Conservation (phyloP, 2,797 vertebrate species). For the Dipus sagitta region DNA sequence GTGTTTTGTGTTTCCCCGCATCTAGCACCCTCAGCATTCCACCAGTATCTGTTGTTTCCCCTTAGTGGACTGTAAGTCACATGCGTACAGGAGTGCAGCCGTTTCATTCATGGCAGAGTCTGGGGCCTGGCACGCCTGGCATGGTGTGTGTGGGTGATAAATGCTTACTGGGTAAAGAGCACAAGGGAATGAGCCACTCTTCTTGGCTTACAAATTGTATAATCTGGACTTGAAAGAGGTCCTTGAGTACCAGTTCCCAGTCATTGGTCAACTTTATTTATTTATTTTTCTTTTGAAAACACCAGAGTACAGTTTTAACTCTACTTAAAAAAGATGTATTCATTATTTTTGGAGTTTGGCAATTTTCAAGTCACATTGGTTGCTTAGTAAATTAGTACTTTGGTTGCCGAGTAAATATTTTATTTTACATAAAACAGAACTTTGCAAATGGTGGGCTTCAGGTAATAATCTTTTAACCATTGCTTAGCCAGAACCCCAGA, state of each 20-base stretch:
- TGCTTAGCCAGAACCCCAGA: neutral
- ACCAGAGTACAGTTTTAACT: neutral
- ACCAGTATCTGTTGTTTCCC: neutral
- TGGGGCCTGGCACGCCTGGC: neutral
- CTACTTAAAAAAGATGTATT: neutral
- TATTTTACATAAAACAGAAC: neutral
- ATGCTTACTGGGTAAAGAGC: neutral
- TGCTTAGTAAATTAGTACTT: constrained; percentile 41
- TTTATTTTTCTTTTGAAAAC: neutral
- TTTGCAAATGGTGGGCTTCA: neutral
- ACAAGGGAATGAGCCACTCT: neutral
- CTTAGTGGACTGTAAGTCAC: neutral
- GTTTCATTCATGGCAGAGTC: neutral
- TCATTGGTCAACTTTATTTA: neutral
- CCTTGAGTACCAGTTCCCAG: neutral
- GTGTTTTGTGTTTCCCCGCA: neutral
- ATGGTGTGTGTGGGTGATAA: neutral
- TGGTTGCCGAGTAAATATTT: neutral
- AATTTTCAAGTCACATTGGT: constrained; percentile 53
- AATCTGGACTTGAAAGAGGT: neutral
- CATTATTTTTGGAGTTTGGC: constrained; percentile 15
- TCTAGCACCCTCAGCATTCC: neutral
- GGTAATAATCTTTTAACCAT: neutral
- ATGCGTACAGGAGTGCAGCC: neutral
- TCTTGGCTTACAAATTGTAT: neutral